These are phyloP conservation scores for Platyscapa corneri DNA, from an alignment of 1,140 invertebrate genomes.

Conservation along the genomic window DNA sequence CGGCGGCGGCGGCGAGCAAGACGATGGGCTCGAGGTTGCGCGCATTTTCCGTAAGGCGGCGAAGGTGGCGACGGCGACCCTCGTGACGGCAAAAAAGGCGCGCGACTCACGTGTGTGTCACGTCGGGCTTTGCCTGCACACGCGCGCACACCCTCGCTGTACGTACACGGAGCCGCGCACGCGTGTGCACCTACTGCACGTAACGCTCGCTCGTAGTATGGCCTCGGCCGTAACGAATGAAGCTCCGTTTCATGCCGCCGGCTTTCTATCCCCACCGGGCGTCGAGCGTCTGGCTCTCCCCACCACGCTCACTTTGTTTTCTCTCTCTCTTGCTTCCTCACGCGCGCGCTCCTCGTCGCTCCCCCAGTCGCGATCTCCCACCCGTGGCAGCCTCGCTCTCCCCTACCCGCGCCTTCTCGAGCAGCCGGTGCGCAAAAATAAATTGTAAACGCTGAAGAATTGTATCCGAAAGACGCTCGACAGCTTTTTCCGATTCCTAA, in stretches of 20 bases:
- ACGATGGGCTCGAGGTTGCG: no score
- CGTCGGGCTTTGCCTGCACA: neutral
- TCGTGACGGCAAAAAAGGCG: neutral
- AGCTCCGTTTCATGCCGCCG: conserved; percentile 23
- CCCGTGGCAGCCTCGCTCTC: no score
- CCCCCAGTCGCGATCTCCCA: neutral
- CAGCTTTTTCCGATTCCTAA: no score
- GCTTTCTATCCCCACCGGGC: neutral
- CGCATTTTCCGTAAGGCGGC: no score
- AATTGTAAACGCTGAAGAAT: neutral
- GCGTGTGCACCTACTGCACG: no score
- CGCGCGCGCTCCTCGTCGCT: neutral
- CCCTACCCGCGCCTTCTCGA: no score
- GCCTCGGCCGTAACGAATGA: conserved; percentile 28
- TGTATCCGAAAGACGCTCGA: no score
- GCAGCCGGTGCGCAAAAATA: neutral
- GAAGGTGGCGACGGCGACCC: neutral
- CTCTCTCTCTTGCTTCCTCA: conserved; percentile 44
- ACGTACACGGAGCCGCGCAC: no score
- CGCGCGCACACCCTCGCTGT: neutral
- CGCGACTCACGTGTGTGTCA: conserved; percentile 19
- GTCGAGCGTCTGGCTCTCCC: conserved; percentile 11
- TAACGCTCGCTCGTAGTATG: conserved; percentile 35
- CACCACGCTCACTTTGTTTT: conserved; percentile 36
- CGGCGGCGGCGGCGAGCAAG: neutral